phyloP scores from a whole-genome alignment of 2,113 vertebrate species.

The Ophiodon elongatus region DNA sequence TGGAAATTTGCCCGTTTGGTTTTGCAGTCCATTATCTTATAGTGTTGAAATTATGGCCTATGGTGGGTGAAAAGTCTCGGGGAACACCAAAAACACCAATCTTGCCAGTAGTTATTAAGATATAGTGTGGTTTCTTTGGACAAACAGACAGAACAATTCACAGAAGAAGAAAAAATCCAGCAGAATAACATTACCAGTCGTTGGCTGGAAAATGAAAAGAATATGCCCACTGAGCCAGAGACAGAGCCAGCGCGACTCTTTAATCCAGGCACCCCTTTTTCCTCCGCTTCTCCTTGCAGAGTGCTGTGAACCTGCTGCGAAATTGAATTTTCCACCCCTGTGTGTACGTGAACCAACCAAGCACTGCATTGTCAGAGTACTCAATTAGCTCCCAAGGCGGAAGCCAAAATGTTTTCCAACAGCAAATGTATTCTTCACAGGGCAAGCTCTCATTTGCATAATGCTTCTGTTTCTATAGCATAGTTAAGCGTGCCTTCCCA shows the following conservation, averaged over 20 bases:
- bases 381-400: slow-evolving; percentile 83
- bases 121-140: slow-evolving; percentile 3
- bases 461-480: slow-evolving; percentile 68
- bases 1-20: neutral
- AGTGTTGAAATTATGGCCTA: neutral
- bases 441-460: slow-evolving; percentile 78
- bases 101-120: neutral
- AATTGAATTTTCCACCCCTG: slow-evolving; percentile 81
- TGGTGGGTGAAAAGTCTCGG: slow-evolving; percentile 10
- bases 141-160: neutral
- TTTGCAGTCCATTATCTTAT: neutral
- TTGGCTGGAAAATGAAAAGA: slow-evolving; percentile 65
- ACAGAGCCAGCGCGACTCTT: slow-evolving; percentile 71
- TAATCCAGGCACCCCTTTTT: slow-evolving; percentile 73
- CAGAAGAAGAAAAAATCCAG: neutral
- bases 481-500: slow-evolving; percentile 54
- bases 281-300: slow-evolving; percentile 62
- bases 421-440: slow-evolving; percentile 81
- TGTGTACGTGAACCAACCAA: slow-evolving; percentile 79
- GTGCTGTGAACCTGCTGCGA: slow-evolving; percentile 77
- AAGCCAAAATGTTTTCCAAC: slow-evolving; percentile 82
- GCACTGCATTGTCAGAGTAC: slow-evolving; percentile 80
- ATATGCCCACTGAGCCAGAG: slow-evolving; percentile 73
- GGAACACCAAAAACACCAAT: neutral
- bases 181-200: neutral